Base-by-base conservation (phyloP, 2,113 vertebrate species). In the Corynorhinus townsendii region DNA sequence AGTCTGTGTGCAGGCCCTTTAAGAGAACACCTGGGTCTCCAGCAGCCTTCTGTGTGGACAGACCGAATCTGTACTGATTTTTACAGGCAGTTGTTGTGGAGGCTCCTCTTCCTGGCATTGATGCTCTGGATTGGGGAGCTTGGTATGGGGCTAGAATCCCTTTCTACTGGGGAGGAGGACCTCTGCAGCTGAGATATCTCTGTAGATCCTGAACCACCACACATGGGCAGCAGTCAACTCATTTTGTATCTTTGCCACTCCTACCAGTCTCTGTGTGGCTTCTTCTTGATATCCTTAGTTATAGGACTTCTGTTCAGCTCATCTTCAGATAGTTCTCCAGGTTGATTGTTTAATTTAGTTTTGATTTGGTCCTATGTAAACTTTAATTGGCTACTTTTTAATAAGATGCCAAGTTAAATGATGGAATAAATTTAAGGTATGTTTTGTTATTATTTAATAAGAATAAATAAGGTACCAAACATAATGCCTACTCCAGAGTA, bases 361-460 rank as follows among this genome's bases (percentile, higher is more conserved):
- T 47, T 76, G 43, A 47, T 47, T 45, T 76, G 43, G 73, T 47
- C 28, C 16, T 47, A 75, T 75, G 49, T 2, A n/a, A 84, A 88
- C 28, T 66, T 80, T 59, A 71, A 49, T 15, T 62, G 38, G 40
- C 59, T 91, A 40, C 11, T 64, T 73, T 71, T 81, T 75, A 5
- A 68, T 85, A 86, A 89, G 16, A 87, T 75, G 28, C 43, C 86
- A 71, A 92, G 38, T 86, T 83, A 94, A 89, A 94, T 0, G 24
- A 84, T 2, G 0, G 0, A 52, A 69, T 84, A 86, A 81, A 89
- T 81, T 85, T 76, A 49, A 87, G 28, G 54, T n/a, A 72, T 81
- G 9, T 79, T 90, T 96, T 52, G 40, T 47, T 49, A 82, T 76
- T 93, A 89, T 56, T 87, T 81, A 93, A 66, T 89, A 35, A 81